Evolutionary conservation across 2,888 invertebrate species (phyloP).

Genomic region (Pristionchus entomophagus): DNA sequence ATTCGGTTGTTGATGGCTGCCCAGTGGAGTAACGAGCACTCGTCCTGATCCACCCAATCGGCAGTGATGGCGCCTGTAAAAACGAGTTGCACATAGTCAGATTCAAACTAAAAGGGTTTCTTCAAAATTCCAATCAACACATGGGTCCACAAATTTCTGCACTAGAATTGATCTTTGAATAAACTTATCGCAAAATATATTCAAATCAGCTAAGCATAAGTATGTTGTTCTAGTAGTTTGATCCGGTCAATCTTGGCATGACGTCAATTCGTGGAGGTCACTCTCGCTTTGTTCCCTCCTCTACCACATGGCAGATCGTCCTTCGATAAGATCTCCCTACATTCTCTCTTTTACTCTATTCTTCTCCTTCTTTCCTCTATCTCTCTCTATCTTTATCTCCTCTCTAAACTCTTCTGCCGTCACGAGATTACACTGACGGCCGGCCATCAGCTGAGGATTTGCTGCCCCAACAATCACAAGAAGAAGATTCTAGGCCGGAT

Average conservation of each 20-base stretch:
- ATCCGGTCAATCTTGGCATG: not conserved
- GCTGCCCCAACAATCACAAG: too few species aligned
- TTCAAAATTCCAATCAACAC: too few species aligned
- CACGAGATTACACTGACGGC: conserved; percentile 41
- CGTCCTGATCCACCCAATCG: conserved; percentile 85
- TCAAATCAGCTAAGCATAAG: too few species aligned
- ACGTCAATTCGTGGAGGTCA: conserved; percentile 24
- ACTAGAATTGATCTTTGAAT: too few species aligned
- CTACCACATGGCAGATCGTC: conserved; percentile 30
- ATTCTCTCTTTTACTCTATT: conserved; percentile 13
- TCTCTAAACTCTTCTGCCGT: not conserved
- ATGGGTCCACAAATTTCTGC: too few species aligned
- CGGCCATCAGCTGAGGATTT: conserved; percentile 24
- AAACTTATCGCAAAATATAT: too few species aligned
- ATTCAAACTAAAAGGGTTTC: not conserved
- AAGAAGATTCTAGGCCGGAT: too few species aligned
- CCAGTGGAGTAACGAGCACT: conserved; percentile 98
- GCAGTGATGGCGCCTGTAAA: conserved; percentile 45
- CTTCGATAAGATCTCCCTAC: conserved; percentile 36
- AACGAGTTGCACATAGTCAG: too few species aligned
- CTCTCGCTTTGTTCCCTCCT: conserved; percentile 5
- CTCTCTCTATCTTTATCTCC: not conserved
- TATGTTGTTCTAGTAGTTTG: not conserved
- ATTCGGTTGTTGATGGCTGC: conserved; percentile 97
- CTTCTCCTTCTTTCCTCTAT: not conserved